A percentile compares a stretch with the other conserved stretches of the same genome.
Conservation (phyloP, 2,888 invertebrate species). For the Chymomyza fuscimana region DNA sequence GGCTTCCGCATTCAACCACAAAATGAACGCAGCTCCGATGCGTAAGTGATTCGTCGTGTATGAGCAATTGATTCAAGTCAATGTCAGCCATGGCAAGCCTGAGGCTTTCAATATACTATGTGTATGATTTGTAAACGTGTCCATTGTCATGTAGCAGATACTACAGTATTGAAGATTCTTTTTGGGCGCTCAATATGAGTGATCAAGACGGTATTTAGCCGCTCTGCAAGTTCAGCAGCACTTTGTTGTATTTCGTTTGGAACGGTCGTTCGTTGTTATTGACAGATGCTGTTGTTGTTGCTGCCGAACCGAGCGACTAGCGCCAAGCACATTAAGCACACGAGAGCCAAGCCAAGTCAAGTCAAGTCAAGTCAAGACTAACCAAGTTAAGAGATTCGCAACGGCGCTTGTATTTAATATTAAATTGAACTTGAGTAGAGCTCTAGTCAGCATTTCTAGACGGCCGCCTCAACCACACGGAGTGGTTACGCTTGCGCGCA, state of each 20-base stretch:
- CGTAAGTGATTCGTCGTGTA: neutral
- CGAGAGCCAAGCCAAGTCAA: conserved; percentile 23
- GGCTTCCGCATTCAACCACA: conserved; percentile 36
- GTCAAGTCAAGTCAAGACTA: conserved; percentile 21
- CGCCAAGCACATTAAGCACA: conserved; percentile 20
- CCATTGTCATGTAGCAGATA: conserved; percentile 48
- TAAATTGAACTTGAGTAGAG: conserved; percentile 72
- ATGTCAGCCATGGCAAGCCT: conserved; percentile 44
- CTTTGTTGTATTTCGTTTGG: neutral
- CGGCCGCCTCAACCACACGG: conserved; percentile 56
- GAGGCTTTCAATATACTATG: conserved; percentile 53
- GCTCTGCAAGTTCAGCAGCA: conserved; percentile 21
- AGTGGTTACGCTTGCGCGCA: conserved; percentile 57
- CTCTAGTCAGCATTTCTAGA: conserved; percentile 68
- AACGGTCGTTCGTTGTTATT: neutral
- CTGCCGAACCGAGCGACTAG: conserved; percentile 35
- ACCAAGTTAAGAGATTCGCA: conserved; percentile 40
- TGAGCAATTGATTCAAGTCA: conserved; percentile 53
- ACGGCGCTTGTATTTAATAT: conserved; percentile 62
- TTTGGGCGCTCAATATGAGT: conserved; percentile 21
- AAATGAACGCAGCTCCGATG: neutral
- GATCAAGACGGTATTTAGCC: conserved; percentile 9
- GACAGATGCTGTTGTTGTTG: conserved; percentile 18
- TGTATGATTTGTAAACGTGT: conserved; percentile 55
- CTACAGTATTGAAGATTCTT: conserved; percentile 51